phyloP scores from a whole-genome alignment of 2,888 invertebrate genomes.

The Arctia plantaginis region DNA sequence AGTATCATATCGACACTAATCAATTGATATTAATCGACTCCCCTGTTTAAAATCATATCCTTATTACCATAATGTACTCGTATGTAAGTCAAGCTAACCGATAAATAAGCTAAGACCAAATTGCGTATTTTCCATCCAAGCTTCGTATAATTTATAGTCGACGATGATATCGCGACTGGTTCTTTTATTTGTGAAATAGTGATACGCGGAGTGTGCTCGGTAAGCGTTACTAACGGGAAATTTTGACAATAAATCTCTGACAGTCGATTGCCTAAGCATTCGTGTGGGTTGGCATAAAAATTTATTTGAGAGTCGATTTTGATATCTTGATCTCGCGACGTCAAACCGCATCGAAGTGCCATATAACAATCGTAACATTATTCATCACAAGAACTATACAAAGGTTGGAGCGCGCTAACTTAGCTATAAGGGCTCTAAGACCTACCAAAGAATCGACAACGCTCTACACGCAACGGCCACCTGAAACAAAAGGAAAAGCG shows the following conservation, averaged over 20 bases:
- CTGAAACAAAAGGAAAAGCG: constrained; percentile 87
- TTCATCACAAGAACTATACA: constrained; percentile 42
- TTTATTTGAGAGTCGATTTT: constrained; percentile 80
- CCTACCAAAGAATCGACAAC: constrained; percentile 78
- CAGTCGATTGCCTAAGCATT: constrained; percentile 86
- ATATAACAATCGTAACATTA: constrained; percentile 52
- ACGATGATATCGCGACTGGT: constrained; percentile 86
- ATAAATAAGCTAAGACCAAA: constrained; percentile 83
- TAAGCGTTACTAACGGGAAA: constrained; percentile 86
- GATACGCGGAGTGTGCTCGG: constrained; percentile 85
- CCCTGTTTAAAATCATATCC: constrained; percentile 65
- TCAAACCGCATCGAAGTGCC: constrained; percentile 61
- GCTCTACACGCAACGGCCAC: constrained; percentile 79
- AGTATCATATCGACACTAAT: constrained; percentile 59
- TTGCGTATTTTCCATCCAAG: constrained; percentile 84
- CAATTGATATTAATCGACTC: constrained; percentile 58
- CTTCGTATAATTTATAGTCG: constrained; percentile 84
- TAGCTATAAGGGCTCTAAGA: constrained; percentile 57
- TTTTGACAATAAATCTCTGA: constrained; percentile 85
- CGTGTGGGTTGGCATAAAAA: constrained; percentile 83
- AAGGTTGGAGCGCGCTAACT: constrained; percentile 64
- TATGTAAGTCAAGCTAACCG: constrained; percentile 76
- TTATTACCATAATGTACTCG: constrained; percentile 77
- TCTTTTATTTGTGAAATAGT: constrained; percentile 87
- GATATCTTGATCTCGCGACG: constrained; percentile 82